These are phyloP conservation scores for Gryllus longicercus DNA, from an alignment of 2,888 invertebrate genomes.

Conservation along the genomic window DNA sequence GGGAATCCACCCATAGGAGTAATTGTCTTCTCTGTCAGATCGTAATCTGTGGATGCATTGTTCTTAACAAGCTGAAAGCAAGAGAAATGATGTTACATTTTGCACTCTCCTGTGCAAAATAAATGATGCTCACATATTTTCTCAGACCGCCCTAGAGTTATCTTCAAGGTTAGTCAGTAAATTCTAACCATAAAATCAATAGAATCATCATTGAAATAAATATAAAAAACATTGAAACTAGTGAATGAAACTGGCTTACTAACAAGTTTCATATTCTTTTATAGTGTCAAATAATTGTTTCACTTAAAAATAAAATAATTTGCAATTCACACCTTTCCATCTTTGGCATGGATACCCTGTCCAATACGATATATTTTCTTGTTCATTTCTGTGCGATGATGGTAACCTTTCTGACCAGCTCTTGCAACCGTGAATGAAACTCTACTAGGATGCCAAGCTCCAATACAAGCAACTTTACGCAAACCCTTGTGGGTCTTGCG, in stretches of 20 bases:
- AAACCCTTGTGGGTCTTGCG: slow-evolving; percentile 99
- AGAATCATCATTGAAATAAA: not conserved
- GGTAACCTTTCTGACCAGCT: slow-evolving; percentile 99
- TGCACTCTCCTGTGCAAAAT: slow-evolving; percentile 24
- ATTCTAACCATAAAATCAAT: not conserved
- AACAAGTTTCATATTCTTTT: too few species aligned
- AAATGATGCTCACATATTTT: slow-evolving; percentile 19
- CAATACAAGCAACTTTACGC: slow-evolving; percentile 99
- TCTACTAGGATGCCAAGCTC: slow-evolving; percentile 99
- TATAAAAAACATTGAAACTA: too few species aligned
- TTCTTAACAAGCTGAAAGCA: slow-evolving; percentile 80
- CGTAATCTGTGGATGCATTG: slow-evolving; percentile 96
- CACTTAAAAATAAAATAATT: too few species aligned
- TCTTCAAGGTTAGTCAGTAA: not conserved
- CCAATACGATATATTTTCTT: slow-evolving; percentile 99
- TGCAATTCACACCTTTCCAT: slow-evolving; percentile 51
- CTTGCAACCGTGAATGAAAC: slow-evolving; percentile 98
- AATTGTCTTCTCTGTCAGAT: slow-evolving; percentile 92
- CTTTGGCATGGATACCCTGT: slow-evolving; percentile 60
- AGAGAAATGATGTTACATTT: slow-evolving; percentile 36
- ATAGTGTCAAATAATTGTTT: too few species aligned
- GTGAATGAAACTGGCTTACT: too few species aligned
- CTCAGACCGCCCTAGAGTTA: slow-evolving; percentile 33
- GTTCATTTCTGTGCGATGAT: slow-evolving; percentile 99
- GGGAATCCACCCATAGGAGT: slow-evolving; percentile 99